Percentiles rank a stretch among this genome's conserved stretches.
These are phyloP conservation scores for Chiloscyllium punctatum DNA, from an alignment of 2,797 vertebrate species.

Conservation along the genomic window DNA sequence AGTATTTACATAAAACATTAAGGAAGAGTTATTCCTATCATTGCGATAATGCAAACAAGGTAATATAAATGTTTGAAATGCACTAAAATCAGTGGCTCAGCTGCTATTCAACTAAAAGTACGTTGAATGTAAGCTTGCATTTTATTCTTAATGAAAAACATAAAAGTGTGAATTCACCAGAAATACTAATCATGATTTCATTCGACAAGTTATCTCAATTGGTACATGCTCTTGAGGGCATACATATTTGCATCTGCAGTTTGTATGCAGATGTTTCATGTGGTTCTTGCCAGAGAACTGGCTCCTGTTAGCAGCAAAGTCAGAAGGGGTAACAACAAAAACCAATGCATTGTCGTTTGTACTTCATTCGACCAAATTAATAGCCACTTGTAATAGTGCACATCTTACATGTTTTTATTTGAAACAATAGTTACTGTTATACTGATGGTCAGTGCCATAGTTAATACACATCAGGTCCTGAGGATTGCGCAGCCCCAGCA, in stretches of 20 bases:
- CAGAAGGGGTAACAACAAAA: not conserved
- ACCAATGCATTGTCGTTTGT: not conserved
- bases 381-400: not conserved
- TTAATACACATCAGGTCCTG: not conserved
- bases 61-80: not conserved
- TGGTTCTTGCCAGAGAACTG: not conserved
- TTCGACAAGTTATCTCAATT: not conserved
- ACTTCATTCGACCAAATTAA: conserved; percentile 3
- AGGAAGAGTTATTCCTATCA: not conserved
- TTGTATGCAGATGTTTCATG: conserved; percentile 1
- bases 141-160: conserved; percentile 27
- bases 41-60: not conserved
- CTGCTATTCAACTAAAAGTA: not conserved
- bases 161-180: conserved; percentile 15
- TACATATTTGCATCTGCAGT: not conserved
- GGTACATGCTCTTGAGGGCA: not conserved
- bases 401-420: not conserved
- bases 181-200: conserved; percentile 12
- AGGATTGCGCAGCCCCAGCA: not conserved
- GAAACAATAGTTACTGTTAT: not conserved
- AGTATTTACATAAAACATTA: not conserved
- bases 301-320: not conserved
- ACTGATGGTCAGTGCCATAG: not conserved
- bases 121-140: not conserved
- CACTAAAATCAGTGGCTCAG: conserved; percentile 3